Conservation (phyloP, 2,113 vertebrate genomes). For the Nothoprocta perdicaria region DNA sequence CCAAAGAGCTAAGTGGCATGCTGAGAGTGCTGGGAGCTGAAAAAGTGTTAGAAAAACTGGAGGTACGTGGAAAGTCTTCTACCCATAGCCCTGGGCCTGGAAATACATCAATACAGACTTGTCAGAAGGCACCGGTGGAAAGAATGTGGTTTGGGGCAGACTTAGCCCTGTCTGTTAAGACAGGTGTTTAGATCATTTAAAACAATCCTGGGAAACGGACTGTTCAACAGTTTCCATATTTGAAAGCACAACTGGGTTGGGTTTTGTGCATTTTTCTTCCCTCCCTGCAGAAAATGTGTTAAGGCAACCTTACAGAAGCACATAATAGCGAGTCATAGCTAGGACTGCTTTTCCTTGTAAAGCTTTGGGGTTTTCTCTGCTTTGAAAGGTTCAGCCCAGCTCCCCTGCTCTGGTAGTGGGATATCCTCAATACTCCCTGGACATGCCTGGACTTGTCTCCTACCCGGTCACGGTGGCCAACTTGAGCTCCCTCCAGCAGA, state of each 20-base stretch:
- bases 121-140: neutral
- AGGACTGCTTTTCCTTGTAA: neutral
- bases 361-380: neutral
- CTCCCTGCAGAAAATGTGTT: too few species aligned
- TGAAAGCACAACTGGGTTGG: neutral
- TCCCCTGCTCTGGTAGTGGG: slow-evolving; percentile 37
- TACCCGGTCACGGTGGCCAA: slow-evolving; percentile 45
- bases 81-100: neutral
- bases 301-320: neutral
- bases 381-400: slow-evolving; percentile 52
- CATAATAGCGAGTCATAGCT: neutral
- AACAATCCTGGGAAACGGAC: neutral
- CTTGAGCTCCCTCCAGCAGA: slow-evolving; percentile 66
- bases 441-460: slow-evolving; percentile 33
- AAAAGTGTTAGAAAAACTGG: slow-evolving; percentile 57
- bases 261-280: too few species aligned
- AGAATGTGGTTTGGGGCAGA: neutral
- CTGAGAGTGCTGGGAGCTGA: slow-evolving; percentile 61
- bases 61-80: slow-evolving; percentile 31
- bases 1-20: neutral
- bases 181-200: too few species aligned
- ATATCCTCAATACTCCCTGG: neutral
- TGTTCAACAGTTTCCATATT: neutral
- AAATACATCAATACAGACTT: neutral
- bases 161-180: neutral